Evolutionary conservation across 2,888 invertebrate genomes (phyloP), one percentile per base, ranked within the genome.

Genomic region (Apoda limacodes): DNA sequence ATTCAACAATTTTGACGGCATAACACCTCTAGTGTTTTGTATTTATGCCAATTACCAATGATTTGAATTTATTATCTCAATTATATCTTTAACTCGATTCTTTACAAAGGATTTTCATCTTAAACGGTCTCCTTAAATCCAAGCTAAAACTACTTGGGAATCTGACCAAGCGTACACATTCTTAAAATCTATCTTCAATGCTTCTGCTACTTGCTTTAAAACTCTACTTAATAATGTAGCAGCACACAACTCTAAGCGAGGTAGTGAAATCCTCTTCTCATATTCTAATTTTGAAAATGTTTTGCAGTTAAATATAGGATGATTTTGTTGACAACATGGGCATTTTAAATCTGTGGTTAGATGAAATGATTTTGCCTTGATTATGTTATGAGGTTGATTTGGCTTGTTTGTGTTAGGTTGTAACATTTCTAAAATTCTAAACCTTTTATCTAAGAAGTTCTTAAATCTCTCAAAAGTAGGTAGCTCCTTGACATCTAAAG

Each of bases 151-250:
- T 5, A 48, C 37, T 0, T 39, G 28, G 3, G 48, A 50, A 29
- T 52, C 50, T 5, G 48, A 48, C 50, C 52, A 52, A 3, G 47
- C 46, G 27, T 28, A 43, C 1, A 43, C 29, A 10, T 45, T 26
- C 13, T 20, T 5, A 3, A 25, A 23, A n/a, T 34, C 28, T 15
- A 37, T 31, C 20, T 25, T 28, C 22, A 33, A 30, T 5, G 34
- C 39, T 23, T 36, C 29, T 11, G 25, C 19, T 10, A 42, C 28
- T 28, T 39, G 28, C n/a, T 33, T 39, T 5, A 43, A 9, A 2
- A 43, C 11, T 25, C 29, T 35, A 3, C 40, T 11, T 9, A 45
- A 19, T 1, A 41, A 22, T 9, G 34, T 23, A 10, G 39, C 45
- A 7, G 34, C 42, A 15, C 37, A 35, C 3, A 46, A 17, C 11